Conservation (phyloP, 2,113 vertebrate genomes). For the Ochotona curzoniae region DNA sequence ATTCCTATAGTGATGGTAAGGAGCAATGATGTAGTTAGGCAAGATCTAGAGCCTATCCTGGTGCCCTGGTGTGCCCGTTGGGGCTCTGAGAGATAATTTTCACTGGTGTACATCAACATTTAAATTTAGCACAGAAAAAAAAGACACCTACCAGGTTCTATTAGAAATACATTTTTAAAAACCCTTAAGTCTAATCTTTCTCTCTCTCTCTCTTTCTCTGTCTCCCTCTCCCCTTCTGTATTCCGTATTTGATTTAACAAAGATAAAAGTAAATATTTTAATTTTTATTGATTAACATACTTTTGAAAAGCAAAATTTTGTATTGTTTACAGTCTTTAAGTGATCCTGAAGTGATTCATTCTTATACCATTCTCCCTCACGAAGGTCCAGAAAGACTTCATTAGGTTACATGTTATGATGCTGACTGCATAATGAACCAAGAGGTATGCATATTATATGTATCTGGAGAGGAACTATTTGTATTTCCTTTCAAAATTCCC, state of each 20-base stretch:
- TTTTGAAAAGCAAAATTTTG: not conserved
- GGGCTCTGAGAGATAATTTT: not conserved
- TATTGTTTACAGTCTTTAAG: not conserved
- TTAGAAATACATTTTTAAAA: not conserved
- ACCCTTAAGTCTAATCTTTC: not conserved
- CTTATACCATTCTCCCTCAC: not conserved
- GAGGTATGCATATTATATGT: not conserved
- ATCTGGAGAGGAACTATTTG: not conserved
- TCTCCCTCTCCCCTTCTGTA: too few species aligned
- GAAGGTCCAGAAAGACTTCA: not conserved
- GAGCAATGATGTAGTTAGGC: not conserved
- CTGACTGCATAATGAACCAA: not conserved
- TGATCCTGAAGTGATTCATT: too few species aligned
- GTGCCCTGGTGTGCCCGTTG: not conserved
- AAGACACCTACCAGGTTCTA: not conserved
- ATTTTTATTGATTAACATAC: not conserved
- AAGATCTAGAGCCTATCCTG: not conserved
- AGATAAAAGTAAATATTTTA: constrained; percentile 41
- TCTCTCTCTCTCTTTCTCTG: not conserved
- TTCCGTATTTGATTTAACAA: too few species aligned
- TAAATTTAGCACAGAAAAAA: not conserved
- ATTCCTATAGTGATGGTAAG: constrained; percentile 23
- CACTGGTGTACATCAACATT: not conserved
- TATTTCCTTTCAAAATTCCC: not conserved
- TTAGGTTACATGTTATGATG: not conserved